Evolutionary conservation across 2,888 invertebrate genomes (phyloP).

Genomic region (Diarsia brunnea): DNA sequence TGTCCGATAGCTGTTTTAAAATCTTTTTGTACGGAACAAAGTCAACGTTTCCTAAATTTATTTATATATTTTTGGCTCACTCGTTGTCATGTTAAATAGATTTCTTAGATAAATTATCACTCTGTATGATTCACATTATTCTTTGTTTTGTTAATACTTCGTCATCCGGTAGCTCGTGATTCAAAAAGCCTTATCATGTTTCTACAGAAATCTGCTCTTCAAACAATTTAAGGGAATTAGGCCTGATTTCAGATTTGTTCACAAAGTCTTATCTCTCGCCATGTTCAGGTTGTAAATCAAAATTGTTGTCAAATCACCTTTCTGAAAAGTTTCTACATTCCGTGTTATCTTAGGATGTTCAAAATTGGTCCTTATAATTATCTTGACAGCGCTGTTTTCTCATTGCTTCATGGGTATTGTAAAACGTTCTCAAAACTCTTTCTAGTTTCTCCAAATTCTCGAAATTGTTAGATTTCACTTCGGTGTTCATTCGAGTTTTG

Average conservation of each 20-base stretch:
- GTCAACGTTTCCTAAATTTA: background rate
- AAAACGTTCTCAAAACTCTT: background rate
- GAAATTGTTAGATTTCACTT: background rate
- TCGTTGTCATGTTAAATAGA: slow-evolving; percentile 18
- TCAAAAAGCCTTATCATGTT: slow-evolving; percentile 17
- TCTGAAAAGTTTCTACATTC: slow-evolving; percentile 17
- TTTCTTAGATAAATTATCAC: slow-evolving; percentile 18
- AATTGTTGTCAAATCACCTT: slow-evolving; percentile 25
- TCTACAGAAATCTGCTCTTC: slow-evolving; percentile 23
- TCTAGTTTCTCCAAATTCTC: too few species aligned
- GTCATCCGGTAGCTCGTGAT: slow-evolving; percentile 12
- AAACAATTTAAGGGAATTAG: slow-evolving; percentile 4
- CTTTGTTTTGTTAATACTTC: slow-evolving; percentile 23
- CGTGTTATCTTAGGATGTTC: slow-evolving; percentile 9
- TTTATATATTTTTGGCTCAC: background rate
- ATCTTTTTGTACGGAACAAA: background rate
- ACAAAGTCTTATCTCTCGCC: slow-evolving; percentile 10
- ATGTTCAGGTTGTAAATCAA: slow-evolving; percentile 20
- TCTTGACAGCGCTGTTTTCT: background rate
- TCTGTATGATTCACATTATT: slow-evolving; percentile 30
- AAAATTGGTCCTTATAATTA: slow-evolving; percentile 3
- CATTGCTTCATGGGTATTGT: background rate
- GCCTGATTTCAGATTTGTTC: background rate
- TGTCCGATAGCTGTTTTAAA: background rate
- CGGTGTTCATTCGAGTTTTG: background rate